These are phyloP conservation scores for Trachurus trachurus DNA, from an alignment of 2,797 vertebrate species.

Conservation along the genomic window DNA sequence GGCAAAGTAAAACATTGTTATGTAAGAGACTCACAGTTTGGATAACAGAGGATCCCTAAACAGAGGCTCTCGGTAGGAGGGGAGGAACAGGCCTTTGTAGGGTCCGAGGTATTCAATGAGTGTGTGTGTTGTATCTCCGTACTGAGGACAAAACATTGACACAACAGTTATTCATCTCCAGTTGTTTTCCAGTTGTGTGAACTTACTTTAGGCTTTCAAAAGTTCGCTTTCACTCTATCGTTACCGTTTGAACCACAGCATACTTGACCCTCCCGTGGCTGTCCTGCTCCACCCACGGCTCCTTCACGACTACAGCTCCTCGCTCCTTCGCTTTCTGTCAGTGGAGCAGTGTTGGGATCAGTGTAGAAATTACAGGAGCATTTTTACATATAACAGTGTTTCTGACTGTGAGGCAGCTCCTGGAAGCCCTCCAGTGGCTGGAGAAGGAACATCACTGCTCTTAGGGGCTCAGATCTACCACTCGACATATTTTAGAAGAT, in stretches of 20 bases:
- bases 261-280: slow-evolving; percentile 86
- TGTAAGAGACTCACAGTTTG: slow-evolving; percentile 84
- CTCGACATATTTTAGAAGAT: background rate
- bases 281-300: slow-evolving; percentile 90
- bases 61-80: slow-evolving; percentile 85
- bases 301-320: slow-evolving; percentile 84
- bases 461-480: background rate
- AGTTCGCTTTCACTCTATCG: slow-evolving; percentile 38
- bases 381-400: background rate
- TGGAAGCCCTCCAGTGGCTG: slow-evolving; percentile 64
- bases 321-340: slow-evolving; percentile 84
- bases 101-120: slow-evolving; percentile 87
- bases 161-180: slow-evolving; percentile 22
- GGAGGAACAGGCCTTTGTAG: slow-evolving; percentile 88
- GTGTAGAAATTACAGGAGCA: slow-evolving; percentile 13
- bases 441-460: slow-evolving; percentile 17
- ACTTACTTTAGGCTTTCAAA: slow-evolving; percentile 4
- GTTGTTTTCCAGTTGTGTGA: background rate
- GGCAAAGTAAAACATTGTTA: background rate
- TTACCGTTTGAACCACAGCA: slow-evolving; percentile 88
- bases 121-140: slow-evolving; percentile 90
- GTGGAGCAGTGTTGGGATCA: slow-evolving; percentile 33
- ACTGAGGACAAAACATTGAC: slow-evolving; percentile 77
- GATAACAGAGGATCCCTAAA: slow-evolving; percentile 83
- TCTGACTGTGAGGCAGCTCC: slow-evolving; percentile 3